Percentiles rank a stretch among this genome's conserved stretches.
phyloP scores from a whole-genome alignment of 2,888 invertebrate genomes.

The Plebejus melissa region DNA sequence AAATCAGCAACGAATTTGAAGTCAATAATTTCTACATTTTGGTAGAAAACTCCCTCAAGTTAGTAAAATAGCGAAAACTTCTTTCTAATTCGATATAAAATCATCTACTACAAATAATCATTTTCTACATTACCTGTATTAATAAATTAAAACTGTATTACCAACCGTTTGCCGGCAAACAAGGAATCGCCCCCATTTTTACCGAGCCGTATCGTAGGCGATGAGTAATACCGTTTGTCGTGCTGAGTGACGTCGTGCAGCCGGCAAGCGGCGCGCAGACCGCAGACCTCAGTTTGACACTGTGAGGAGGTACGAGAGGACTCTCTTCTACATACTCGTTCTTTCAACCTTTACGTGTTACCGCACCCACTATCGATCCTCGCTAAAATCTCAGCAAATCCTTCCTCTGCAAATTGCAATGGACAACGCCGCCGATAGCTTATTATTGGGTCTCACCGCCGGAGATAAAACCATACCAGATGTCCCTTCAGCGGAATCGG shows the following conservation, averaged over 20 bases:
- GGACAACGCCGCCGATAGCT: slow-evolving; percentile 61
- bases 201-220: slow-evolving; percentile 48
- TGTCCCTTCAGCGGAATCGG: slow-evolving; percentile 39
- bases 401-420: slow-evolving; percentile 42
- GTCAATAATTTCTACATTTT: slow-evolving; percentile 57
- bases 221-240: slow-evolving; percentile 73
- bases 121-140: slow-evolving; percentile 24
- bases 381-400: slow-evolving; percentile 38
- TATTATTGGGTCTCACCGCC: slow-evolving; percentile 59
- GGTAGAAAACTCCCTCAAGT: not conserved
- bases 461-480: slow-evolving; percentile 51
- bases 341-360: slow-evolving; percentile 43
- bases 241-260: slow-evolving; percentile 70
- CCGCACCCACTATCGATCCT: slow-evolving; percentile 59
- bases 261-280: slow-evolving; percentile 44
- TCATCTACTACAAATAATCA: not conserved
- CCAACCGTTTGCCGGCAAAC: slow-evolving; percentile 41
- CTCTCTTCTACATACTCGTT: slow-evolving; percentile 47
- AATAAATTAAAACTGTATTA: not conserved
- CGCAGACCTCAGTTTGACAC: slow-evolving; percentile 58
- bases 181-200: slow-evolving; percentile 43
- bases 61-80: not conserved
- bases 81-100: not conserved
- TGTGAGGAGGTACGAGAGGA: slow-evolving; percentile 63
- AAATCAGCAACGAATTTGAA: slow-evolving; percentile 36